Conservation (phyloP, 2,797 vertebrate species). For the Onychomys leucogaster region DNA sequence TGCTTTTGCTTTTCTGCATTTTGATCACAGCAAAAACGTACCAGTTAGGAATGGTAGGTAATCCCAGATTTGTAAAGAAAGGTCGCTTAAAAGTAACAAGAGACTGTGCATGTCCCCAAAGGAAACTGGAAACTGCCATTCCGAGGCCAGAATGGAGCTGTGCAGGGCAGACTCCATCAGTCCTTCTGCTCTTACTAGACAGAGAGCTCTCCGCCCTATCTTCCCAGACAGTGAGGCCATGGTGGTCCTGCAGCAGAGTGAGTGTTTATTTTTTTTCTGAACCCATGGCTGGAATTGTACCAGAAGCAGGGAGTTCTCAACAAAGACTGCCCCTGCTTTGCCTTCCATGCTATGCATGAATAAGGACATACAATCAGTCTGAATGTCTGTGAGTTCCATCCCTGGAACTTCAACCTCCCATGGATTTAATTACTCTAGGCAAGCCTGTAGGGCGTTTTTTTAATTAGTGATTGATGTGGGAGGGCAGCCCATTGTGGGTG, state of each 20-base stretch:
- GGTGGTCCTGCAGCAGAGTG: background rate
- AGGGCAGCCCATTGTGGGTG: background rate
- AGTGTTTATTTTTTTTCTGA: background rate
- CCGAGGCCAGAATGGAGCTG: background rate
- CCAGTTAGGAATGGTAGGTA: background rate
- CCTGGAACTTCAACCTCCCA: no score
- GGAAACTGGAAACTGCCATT: background rate
- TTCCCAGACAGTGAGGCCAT: background rate
- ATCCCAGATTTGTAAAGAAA: background rate
- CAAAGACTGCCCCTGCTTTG: background rate
- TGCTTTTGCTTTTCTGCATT: background rate
- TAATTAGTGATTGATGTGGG: background rate
- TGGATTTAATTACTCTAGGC: background rate
- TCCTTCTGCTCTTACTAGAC: background rate
- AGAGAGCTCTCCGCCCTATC: background rate
- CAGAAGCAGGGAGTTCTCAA: background rate
- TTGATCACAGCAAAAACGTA: background rate
- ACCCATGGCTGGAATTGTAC: no score
- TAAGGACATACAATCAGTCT: background rate
- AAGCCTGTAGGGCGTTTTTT: background rate
- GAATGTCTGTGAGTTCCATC: background rate
- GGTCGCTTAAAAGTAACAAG: background rate
- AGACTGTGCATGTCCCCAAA: background rate
- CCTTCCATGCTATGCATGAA: background rate
- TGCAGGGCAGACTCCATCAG: background rate